These are phyloP conservation scores for Epinephelus cyanopodus DNA, from an alignment of 2,113 vertebrate species.

Conservation along the genomic window DNA sequence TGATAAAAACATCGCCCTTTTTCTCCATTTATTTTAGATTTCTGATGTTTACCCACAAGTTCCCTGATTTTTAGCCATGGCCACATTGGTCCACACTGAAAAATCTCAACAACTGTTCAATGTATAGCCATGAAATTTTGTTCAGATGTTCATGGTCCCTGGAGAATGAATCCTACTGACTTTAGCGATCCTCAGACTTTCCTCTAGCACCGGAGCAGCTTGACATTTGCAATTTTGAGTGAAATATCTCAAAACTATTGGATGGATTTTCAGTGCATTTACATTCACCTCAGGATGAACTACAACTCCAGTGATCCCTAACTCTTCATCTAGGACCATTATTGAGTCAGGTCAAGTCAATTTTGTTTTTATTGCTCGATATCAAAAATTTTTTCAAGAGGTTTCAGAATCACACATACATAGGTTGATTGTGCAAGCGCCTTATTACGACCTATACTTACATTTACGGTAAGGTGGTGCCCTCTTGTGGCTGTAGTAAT, in stretches of 20 bases:
- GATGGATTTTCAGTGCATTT: background rate
- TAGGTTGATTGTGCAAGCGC: too few species aligned
- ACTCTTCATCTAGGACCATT: background rate
- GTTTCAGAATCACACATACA: background rate
- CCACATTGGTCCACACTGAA: background rate
- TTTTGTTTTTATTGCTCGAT: too few species aligned
- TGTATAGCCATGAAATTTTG: too few species aligned
- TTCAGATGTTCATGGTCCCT: background rate
- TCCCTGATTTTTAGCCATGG: background rate
- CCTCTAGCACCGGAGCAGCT: background rate
- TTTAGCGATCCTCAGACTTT: background rate
- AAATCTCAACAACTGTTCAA: background rate
- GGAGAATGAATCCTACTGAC: slow-evolving; percentile 4
- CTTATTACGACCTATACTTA: too few species aligned
- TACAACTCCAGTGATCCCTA: background rate
- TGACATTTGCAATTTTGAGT: background rate
- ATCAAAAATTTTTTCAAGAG: background rate
- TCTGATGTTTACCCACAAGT: slow-evolving; percentile 16
- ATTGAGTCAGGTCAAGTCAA: too few species aligned
- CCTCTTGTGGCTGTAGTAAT: too few species aligned
- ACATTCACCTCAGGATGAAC: background rate
- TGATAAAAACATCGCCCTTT: slow-evolving; percentile 38
- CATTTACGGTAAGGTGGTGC: too few species aligned
- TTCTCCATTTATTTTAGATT: slow-evolving; percentile 13
- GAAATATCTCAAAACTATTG: background rate